Evolutionary conservation across 2,888 invertebrate genomes (phyloP).

Genomic region (Colostygia pectinataria): DNA sequence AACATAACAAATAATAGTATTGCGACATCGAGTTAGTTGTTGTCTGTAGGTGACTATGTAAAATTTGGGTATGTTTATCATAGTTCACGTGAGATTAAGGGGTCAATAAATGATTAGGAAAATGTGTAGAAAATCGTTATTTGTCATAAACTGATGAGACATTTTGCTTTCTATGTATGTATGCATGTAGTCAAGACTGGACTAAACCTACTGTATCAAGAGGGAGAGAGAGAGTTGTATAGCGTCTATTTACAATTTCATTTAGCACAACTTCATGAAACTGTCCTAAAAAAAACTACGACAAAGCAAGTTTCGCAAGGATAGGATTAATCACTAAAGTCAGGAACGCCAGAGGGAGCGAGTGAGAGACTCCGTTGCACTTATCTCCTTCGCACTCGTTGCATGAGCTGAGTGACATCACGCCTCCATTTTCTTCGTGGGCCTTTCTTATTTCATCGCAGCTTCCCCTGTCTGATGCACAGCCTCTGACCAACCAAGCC

Average conservation of each 20-base stretch:
- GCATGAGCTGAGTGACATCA: conserved; percentile 53
- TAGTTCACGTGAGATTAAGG: too few species aligned
- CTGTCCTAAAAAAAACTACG: conserved; percentile 21
- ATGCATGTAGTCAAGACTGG: too few species aligned
- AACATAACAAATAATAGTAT: too few species aligned
- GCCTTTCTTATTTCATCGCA: conserved; percentile 57
- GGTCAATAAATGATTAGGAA: background rate
- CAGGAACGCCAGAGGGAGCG: conserved; percentile 46
- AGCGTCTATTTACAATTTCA: too few species aligned
- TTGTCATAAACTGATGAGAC: conserved; percentile 22
- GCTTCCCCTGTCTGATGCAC: conserved; percentile 60
- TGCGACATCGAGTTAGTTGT: too few species aligned
- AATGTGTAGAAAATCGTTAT: background rate
- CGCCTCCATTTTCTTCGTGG: conserved; percentile 40
- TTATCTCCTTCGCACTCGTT: conserved; percentile 60
- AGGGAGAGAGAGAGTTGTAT: too few species aligned
- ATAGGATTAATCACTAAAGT: conserved; percentile 55
- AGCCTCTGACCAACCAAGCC: conserved; percentile 61
- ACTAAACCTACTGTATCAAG: too few species aligned
- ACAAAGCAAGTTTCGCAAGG: conserved; percentile 54
- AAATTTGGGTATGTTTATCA: too few species aligned
- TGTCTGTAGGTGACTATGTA: too few species aligned
- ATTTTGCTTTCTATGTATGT: conserved; percentile 11
- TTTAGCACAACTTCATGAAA: too few species aligned
- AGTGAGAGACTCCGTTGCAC: conserved; percentile 57